Conservation (phyloP, 2,888 invertebrate species). For the Stegana nigrithorax region DNA sequence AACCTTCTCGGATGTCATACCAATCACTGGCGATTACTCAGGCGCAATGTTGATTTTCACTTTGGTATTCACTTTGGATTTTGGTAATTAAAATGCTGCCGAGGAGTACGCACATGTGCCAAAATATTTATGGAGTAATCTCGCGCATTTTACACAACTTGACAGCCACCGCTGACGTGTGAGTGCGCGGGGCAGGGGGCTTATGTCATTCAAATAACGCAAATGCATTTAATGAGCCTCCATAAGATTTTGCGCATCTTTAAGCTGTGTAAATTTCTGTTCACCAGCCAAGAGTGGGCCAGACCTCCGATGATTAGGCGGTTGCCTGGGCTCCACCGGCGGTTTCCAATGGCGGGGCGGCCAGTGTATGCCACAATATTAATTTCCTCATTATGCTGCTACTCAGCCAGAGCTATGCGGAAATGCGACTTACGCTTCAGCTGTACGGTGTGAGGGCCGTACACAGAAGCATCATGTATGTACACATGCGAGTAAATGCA, state of each 20-base stretch:
- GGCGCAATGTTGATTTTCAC: no score
- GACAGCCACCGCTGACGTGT: no score
- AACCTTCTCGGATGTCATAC: no score
- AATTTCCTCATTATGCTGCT: background rate
- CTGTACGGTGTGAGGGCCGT: background rate
- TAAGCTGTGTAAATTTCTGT: no score
- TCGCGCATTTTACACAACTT: no score
- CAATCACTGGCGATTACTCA: no score
- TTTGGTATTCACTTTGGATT: no score
- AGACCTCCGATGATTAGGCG: background rate
- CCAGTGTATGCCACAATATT: background rate
- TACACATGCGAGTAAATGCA: no score
- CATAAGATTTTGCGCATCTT: no score
- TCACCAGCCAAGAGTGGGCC: background rate
- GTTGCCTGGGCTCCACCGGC: background rate
- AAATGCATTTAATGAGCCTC: constrained; percentile 7
- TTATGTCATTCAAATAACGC: constrained; percentile 5
- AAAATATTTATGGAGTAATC: no score
- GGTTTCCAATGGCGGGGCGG: background rate
- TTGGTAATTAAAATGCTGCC: constrained; percentile 7
- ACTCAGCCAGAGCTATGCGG: background rate
- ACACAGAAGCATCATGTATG: no score
- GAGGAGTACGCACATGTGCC: background rate
- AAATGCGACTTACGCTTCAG: background rate
- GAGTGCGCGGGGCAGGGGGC: no score